Percentiles rank a stretch among this genome's conserved stretches.
Conservation (phyloP, 2,888 invertebrate species). For the Petrolisthes cinctipes region DNA sequence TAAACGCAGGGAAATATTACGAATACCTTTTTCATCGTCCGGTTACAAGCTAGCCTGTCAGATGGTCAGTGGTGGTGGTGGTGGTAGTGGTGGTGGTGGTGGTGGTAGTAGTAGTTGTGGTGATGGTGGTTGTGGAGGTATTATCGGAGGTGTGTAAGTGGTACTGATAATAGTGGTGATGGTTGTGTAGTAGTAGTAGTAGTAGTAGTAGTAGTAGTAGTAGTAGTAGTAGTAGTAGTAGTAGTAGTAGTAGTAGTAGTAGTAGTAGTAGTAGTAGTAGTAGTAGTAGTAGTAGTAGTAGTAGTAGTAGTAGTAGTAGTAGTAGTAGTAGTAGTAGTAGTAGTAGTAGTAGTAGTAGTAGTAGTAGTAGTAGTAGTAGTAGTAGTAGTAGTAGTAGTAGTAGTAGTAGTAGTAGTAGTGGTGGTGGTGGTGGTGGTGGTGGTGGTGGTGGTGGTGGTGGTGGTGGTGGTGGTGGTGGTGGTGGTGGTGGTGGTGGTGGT, state of each 20-base stretch:
- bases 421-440: conserved; percentile 6
- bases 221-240: background rate
- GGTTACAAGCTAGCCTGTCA: background rate
- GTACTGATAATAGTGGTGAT: background rate
- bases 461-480: background rate
- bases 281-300: conserved; percentile 7
- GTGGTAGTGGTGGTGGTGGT: background rate
- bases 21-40: too few relatives aligned
- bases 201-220: background rate
- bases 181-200: background rate
- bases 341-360: conserved; percentile 1
- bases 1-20: too few relatives aligned
- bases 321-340: conserved; percentile 5
- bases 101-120: background rate
- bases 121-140: background rate
- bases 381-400: background rate
- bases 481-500: background rate
- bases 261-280: background rate
- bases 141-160: background rate
- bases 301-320: conserved; percentile 13
- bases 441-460: background rate
- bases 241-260: background rate
- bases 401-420: background rate
- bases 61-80: background rate
- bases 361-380: background rate